These are phyloP conservation scores for Zaprionus ghesquierei DNA, from an alignment of 1,140 invertebrate genomes.

Conservation along the genomic window DNA sequence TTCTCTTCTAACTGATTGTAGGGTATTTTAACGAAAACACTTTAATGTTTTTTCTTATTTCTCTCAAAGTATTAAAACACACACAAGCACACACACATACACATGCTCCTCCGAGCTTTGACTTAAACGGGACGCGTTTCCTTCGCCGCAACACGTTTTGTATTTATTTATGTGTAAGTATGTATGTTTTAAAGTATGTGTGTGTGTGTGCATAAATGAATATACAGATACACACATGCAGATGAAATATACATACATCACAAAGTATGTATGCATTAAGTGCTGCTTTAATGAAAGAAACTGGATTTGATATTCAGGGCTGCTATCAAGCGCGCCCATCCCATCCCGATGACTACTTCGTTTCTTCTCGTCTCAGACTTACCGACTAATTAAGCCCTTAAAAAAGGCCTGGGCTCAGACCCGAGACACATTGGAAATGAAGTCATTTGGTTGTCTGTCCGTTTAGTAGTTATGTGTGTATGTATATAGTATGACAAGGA, in stretches of 20 bases:
- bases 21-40: no score
- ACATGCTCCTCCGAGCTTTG: not conserved
- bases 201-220: no score
- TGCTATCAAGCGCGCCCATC: constrained; percentile 7
- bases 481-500: constrained; percentile 2
- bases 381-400: constrained; percentile 74
- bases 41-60: not conserved
- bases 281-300: constrained; percentile 33
- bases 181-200: no score
- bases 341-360: constrained; percentile 23
- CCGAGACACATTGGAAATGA: constrained; percentile 50
- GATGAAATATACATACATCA: no score
- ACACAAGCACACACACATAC: not conserved
- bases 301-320: constrained; percentile 31
- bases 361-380: constrained; percentile 38
- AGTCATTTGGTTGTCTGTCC: constrained; percentile 51
- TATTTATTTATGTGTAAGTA: not conserved
- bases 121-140: constrained; percentile 4
- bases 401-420: constrained; percentile 39
- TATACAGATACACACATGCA: no score
- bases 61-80: not conserved
- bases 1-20: no score
- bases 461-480: constrained; percentile 7
- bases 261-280: not conserved
- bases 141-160: not conserved